Evolutionary conservation across 2,888 invertebrate genomes (phyloP).

Genomic region (Tipula lateralis): DNA sequence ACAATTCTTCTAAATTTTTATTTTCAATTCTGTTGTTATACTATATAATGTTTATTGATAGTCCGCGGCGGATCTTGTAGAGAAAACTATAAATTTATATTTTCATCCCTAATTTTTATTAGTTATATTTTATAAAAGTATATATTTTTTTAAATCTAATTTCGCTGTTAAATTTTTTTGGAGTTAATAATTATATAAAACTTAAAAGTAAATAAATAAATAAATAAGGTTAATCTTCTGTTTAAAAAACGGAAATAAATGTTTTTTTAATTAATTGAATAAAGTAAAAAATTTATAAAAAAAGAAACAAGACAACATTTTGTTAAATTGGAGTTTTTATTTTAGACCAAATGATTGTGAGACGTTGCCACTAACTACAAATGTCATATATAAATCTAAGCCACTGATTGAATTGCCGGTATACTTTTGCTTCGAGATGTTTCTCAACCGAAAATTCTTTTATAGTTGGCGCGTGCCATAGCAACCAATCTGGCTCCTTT

Average conservation of each 20-base stretch:
- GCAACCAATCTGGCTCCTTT: no score
- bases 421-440: no score
- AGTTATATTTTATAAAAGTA: conserved; percentile 24
- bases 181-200: not conserved
- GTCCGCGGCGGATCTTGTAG: not conserved
- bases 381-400: no score
- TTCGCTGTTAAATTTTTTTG: not conserved
- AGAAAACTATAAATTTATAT: not conserved
- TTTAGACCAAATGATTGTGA: no score
- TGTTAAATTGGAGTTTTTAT: not conserved
- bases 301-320: not conserved
- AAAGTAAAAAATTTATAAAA: not conserved
- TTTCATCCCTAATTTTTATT: not conserved
- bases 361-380: no score
- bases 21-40: not conserved
- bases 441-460: no score
- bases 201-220: not conserved
- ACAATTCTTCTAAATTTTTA: not conserved
- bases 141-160: not conserved
- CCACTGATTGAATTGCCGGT: no score
- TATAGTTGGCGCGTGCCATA: no score
- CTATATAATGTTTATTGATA: not conserved
- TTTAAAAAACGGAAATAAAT: conserved; percentile 1
- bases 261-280: conserved; percentile 13
- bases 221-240: not conserved